Percentiles rank a stretch among this genome's conserved stretches.
Evolutionary conservation across 2,113 vertebrate species (phyloP).

Genomic region (Nothocercus nigrocapillus): DNA sequence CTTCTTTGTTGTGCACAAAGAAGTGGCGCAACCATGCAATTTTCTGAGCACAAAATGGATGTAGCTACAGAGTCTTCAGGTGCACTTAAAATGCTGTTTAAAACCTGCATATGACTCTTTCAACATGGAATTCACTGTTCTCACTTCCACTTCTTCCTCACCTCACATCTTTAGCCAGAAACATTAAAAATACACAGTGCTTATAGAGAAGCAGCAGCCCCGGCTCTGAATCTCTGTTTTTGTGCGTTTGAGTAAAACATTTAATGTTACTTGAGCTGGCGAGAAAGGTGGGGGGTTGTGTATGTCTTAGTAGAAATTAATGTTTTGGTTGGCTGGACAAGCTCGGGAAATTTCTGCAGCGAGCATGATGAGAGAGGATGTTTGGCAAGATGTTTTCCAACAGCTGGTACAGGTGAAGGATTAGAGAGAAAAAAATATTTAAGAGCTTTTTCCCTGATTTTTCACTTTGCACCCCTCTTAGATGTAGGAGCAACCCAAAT

Average conservation of each 20-base stretch:
- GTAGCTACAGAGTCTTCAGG: conserved; percentile 23
- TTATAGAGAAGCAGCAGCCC: conserved; percentile 40
- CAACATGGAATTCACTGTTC: conserved; percentile 58
- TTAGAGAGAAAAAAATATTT: background rate
- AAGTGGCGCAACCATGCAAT: background rate
- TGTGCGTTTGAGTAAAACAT: conserved; percentile 54
- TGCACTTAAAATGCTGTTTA: conserved; percentile 34
- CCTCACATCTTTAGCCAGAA: conserved; percentile 62
- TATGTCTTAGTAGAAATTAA: conserved; percentile 56
- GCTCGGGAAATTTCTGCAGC: conserved; percentile 65
- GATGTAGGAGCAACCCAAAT: background rate
- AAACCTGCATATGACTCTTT: conserved; percentile 55
- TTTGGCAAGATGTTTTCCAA: conserved; percentile 47
- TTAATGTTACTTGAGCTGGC: conserved; percentile 68
- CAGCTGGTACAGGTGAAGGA: conserved; percentile 54
- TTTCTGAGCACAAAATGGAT: background rate
- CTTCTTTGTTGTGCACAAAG: conserved; percentile 1
- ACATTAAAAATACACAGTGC: conserved; percentile 48
- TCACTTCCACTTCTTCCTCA: conserved; percentile 53
- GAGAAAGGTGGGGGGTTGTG: conserved; percentile 48
- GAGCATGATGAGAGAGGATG: conserved; percentile 59
- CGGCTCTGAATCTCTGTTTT: conserved; percentile 52
- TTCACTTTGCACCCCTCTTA: background rate
- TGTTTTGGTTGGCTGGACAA: conserved; percentile 61
- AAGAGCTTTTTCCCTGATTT: conserved; percentile 2